These are phyloP conservation scores for Portevinia maculata DNA, from an alignment of 2,888 invertebrate species.

Conservation along the genomic window DNA sequence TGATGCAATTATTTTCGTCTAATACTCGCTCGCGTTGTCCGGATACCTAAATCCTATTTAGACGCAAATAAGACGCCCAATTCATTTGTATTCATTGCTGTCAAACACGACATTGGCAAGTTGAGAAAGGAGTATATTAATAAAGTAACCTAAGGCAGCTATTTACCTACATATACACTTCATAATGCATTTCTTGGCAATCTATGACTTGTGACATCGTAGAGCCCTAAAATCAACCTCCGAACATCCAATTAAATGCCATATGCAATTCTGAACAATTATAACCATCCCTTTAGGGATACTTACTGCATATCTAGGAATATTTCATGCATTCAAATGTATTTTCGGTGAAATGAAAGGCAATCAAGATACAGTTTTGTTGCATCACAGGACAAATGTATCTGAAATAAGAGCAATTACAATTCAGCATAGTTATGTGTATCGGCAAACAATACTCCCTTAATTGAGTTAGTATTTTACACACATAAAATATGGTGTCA, in stretches of 20 bases:
- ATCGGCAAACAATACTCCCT: not conserved
- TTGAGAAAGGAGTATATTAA: too few species aligned
- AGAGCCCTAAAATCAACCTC: not conserved
- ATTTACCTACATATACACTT: too few species aligned
- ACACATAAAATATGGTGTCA: too few species aligned
- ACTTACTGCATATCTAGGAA: not conserved
- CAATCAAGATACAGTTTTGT: not conserved
- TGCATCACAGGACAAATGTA: not conserved
- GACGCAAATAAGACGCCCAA: too few species aligned
- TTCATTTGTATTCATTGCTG: too few species aligned
- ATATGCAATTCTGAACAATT: not conserved
- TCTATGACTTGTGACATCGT: not conserved
- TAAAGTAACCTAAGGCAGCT: too few species aligned
- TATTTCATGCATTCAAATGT: not conserved
- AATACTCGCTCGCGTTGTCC: too few species aligned
- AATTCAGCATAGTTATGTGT: not conserved
- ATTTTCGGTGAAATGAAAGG: not conserved
- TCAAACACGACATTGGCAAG: too few species aligned
- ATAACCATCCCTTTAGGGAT: not conserved
- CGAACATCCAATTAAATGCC: constrained; percentile 7
- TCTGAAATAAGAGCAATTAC: not conserved
- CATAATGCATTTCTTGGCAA: too few species aligned
- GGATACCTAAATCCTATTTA: too few species aligned
- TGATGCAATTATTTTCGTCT: too few species aligned
- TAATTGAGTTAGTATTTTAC: not conserved